A percentile compares a stretch with the other conserved stretches of the same genome.
These are phyloP conservation scores for Anadara kagoshimensis DNA, from an alignment of 1,140 invertebrate species.

Conservation along the genomic window DNA sequence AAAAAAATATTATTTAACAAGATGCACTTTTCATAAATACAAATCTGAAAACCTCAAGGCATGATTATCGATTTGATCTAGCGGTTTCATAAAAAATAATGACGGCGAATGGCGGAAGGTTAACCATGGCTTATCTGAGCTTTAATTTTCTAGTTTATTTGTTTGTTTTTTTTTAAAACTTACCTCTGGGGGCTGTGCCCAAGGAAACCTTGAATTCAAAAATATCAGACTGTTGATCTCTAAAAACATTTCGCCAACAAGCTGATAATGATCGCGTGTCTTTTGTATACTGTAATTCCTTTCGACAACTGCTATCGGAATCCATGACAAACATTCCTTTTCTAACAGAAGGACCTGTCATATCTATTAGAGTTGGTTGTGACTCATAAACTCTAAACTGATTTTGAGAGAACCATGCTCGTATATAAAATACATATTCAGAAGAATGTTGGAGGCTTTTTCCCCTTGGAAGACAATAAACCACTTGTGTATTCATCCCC, in stretches of 20 bases:
- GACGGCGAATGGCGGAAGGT: too few species aligned
- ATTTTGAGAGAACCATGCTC: conserved; percentile 35
- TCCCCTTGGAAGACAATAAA: conserved; percentile 39
- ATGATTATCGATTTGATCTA: too few species aligned
- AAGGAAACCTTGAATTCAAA: conserved; percentile 27
- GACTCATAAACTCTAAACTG: conserved; percentile 33
- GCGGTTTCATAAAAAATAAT: too few species aligned
- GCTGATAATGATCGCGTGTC: conserved; percentile 17
- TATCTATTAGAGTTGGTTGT: conserved; percentile 33
- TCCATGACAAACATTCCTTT: conserved; percentile 40
- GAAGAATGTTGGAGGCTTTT: conserved; percentile 13
- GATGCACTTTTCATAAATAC: too few species aligned
- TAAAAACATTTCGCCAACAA: conserved; percentile 50
- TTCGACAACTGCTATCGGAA: conserved; percentile 21
- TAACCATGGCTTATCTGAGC: too few species aligned
- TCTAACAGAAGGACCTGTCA: conserved; percentile 28
- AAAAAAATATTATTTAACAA: too few species aligned
- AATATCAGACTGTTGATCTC: conserved; percentile 41
- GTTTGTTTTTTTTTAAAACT: not conserved
- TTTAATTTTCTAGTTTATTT: too few species aligned
- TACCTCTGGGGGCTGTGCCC: conserved; percentile 44
- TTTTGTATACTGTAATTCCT: conserved; percentile 40
- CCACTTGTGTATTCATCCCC: conserved; percentile 25
- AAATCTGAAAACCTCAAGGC: too few species aligned
- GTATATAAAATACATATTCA: conserved; percentile 44